Conservation (phyloP, 1,140 invertebrate genomes). For the Dendroctonus valens region DNA sequence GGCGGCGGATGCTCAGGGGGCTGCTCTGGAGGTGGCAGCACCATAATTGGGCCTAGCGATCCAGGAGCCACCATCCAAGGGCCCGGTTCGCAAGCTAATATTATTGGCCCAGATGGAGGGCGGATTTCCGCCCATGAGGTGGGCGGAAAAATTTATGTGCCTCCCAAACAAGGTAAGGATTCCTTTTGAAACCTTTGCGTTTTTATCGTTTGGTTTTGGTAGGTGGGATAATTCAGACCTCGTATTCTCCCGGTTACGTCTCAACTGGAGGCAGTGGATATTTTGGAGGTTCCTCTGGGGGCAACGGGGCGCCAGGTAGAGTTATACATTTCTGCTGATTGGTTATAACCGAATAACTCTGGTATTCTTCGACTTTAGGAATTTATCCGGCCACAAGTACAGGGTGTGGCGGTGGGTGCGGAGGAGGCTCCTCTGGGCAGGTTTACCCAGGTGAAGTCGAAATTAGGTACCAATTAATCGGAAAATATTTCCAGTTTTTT, state of each 20-base stretch:
- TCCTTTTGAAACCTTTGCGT: not conserved
- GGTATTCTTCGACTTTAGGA: no score
- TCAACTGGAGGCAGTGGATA: constrained; percentile 14
- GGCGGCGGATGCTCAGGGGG: constrained; percentile 10
- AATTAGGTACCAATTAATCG: not conserved
- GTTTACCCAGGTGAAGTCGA: constrained; percentile 19
- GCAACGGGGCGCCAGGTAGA: constrained; percentile 1
- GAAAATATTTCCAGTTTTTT: not conserved
- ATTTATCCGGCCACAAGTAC: not conserved
- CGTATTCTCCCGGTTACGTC: constrained; percentile 38
- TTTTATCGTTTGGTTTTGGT: not conserved
- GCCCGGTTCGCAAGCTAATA: constrained; percentile 33
- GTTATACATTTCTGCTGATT: not conserved
- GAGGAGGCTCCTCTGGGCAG: constrained; percentile 11
- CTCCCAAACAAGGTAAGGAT: constrained; percentile 36
- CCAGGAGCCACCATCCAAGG: constrained; percentile 40
- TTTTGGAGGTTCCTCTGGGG: constrained; percentile 12
- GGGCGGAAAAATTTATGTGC: constrained; percentile 37
- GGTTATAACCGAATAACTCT: no score
- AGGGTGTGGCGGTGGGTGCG: constrained; percentile 24
- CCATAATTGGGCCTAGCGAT: constrained; percentile 39
- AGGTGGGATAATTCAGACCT: constrained; percentile 36
- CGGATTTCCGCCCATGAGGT: constrained; percentile 37
- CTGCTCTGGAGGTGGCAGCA: constrained; percentile 13
- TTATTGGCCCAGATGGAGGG: constrained; percentile 40